Evolutionary conservation across 2,113 vertebrate genomes (phyloP).

Genomic region (Bothrops jararaca): DNA sequence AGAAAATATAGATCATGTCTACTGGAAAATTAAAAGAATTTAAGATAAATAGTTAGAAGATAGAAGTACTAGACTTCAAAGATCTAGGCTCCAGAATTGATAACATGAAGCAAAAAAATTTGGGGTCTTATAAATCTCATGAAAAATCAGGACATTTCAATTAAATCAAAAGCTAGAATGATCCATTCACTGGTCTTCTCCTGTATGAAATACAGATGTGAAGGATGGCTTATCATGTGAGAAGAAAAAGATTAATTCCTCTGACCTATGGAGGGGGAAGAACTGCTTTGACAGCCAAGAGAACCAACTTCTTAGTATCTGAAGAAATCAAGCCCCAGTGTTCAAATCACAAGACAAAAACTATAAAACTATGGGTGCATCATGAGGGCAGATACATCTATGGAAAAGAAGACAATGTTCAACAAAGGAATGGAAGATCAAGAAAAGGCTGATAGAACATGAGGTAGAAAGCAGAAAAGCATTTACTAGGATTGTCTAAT

Average conservation of each 20-base stretch:
- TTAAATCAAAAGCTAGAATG: neutral
- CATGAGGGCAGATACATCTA: neutral
- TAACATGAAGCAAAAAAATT: neutral
- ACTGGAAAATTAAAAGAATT: neutral
- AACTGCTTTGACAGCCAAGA: neutral
- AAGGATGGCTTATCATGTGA: neutral
- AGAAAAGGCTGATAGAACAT: neutral
- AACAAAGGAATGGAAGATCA: neutral
- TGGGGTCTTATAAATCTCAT: neutral
- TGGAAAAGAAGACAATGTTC: neutral
- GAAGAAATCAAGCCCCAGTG: neutral
- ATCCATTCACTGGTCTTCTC: neutral
- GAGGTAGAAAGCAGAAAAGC: neutral
- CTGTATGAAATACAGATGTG: neutral
- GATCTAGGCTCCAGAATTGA: neutral
- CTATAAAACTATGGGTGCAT: neutral
- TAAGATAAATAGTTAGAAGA: neutral
- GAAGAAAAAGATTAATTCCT: neutral
- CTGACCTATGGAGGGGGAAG: neutral
- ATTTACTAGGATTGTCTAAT: neutral
- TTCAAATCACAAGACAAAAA: neutral
- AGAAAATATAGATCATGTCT: neutral
- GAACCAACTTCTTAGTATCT: neutral
- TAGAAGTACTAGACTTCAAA: neutral
- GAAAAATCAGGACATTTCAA: neutral